Evolutionary conservation across 2,113 vertebrate genomes (phyloP), one percentile per base, ranked within the genome.

Genomic region (Nerophis ophidion): DNA sequence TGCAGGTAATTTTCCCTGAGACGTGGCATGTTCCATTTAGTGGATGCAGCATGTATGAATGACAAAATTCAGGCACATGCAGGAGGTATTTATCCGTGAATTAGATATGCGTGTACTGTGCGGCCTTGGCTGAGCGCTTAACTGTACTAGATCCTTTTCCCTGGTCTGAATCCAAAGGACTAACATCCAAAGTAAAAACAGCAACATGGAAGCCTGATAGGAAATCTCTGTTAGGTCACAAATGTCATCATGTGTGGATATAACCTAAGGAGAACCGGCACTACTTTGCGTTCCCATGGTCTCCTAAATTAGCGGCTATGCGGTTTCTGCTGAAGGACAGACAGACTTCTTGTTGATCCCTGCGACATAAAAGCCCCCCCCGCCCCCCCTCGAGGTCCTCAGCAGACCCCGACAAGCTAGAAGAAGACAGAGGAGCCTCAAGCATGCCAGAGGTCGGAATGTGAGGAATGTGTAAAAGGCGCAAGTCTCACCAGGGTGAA

Each of bases 391-490:
- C 48, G 40, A 67, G 74, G 57, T 68, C 66, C 57, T 72, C 67
- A 34, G 66, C 76, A 68, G 75, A 83, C 82, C 82, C 83, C 73
- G 48, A 77, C 66, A 65, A 63, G 72, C 76, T 54, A 49, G 57
- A 81, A 79, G 72, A 77, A 75, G 74, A 75, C 49, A 44, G 64
- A 74, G 55, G 78, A 73, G 72, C 70, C 77, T 82, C 69, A 75
- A 82, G 66, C 81, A 78, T 84, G 78, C 77, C 46, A 9, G 78
- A 81, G 82, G 82, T 83, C 57, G 87, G 90, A 86, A 91, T 91
- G 81, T 63, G 60, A 80, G 85, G 89, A 90, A 91, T 91, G 89
- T 81, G 61, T 76, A 63, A 81, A 56, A 70, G 77, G 74, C 65
- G 63, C 71, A 82, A 81, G 72, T 87, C 76, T 83, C 86, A 88